Evolutionary conservation across 1,140 invertebrate genomes (phyloP).

Genomic region (Penaeus indicus): DNA sequence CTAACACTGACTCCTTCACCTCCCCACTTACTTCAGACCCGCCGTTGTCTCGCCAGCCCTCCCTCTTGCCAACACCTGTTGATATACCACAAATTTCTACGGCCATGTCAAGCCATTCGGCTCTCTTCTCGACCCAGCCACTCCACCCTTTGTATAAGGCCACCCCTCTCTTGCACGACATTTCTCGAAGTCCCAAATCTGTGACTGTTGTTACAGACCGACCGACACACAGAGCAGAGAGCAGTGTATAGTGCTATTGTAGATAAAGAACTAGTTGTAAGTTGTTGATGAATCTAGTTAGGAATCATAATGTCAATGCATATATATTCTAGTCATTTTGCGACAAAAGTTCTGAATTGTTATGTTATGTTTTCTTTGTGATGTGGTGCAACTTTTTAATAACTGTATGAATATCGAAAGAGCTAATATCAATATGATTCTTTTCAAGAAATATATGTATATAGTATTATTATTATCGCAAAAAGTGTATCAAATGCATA

Average conservation of each 20-base stretch:
- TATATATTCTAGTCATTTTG: too few species aligned
- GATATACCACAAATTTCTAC: constrained; percentile 19
- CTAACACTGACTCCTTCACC: constrained; percentile 54
- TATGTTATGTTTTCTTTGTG: too few species aligned
- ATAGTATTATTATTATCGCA: too few species aligned
- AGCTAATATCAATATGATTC: too few species aligned
- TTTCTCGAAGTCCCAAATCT: constrained; percentile 47
- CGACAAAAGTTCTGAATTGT: too few species aligned
- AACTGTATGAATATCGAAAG: too few species aligned
- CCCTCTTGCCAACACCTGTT: constrained; percentile 46
- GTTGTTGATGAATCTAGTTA: too few species aligned
- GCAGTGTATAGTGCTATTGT: constrained; percentile 43
- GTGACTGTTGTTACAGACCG: background rate
- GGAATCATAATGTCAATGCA: too few species aligned
- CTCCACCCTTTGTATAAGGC: constrained; percentile 59
- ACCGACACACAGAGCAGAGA: constrained; percentile 51
- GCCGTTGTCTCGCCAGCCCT: constrained; percentile 30
- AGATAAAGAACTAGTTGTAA: too few species aligned
- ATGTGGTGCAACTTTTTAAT: too few species aligned
- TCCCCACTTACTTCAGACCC: constrained; percentile 56
- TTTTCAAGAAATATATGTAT: too few species aligned
- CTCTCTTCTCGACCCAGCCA: background rate
- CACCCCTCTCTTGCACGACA: constrained; percentile 61
- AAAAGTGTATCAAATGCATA: too few species aligned
- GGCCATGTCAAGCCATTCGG: background rate